Base-by-base conservation (phyloP, 1,140 invertebrate genomes). In the Vollenhovia emeryi region DNA sequence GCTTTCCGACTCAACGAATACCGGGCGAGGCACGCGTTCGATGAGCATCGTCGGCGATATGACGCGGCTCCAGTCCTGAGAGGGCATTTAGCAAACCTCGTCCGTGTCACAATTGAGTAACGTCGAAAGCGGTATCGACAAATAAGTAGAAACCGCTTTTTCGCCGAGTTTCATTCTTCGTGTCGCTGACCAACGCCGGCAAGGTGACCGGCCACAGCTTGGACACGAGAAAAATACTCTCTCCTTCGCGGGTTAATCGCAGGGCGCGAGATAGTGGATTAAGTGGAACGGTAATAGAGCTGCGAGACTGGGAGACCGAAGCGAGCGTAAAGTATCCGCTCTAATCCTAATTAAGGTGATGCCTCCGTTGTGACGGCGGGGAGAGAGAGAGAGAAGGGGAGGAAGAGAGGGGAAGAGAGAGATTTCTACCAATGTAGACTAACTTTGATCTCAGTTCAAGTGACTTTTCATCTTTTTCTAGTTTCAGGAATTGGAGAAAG, bases 331-430 rank as follows among this genome's bases (percentile, higher is more conserved):
- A 18, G 62, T 27, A 69, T 57, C 45, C 64, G 33, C 40, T 71
- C 50, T 40, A 68, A 82, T 71, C 40, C 50, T 82, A 82, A 82
- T 82, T 82, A 82, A 82, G 50, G 13, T 8, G 66, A 82, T n/a
- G 78, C 36, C 43, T 82, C 78, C 78, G 50, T 82, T 73, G 40
- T 36, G 50, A 71, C 15, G 33, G 15, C 9, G 21, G 55, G 48
- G 24, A 45, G 24, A 73, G 30, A 36, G 24, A 71, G 5, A 24
- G 74, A 43, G 76, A 79, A 24, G 68, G 30, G 66, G 76, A 33
- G 33, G 4, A 33, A 1, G 33, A n/a, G n/a, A n/a, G n/a, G n/a
- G n/a, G n/a, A n/a, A n/a, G n/a, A n/a, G n/a, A n/a, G n/a, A n/a
- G n/a, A n/a, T n/a, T n/a, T n/a, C n/a, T n/a, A n/a, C n/a, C n/a